Percentiles rank a stretch among this genome's conserved stretches.
Evolutionary conservation across 2,113 vertebrate genomes (phyloP).

Genomic region (Coptodon bakossiorum): DNA sequence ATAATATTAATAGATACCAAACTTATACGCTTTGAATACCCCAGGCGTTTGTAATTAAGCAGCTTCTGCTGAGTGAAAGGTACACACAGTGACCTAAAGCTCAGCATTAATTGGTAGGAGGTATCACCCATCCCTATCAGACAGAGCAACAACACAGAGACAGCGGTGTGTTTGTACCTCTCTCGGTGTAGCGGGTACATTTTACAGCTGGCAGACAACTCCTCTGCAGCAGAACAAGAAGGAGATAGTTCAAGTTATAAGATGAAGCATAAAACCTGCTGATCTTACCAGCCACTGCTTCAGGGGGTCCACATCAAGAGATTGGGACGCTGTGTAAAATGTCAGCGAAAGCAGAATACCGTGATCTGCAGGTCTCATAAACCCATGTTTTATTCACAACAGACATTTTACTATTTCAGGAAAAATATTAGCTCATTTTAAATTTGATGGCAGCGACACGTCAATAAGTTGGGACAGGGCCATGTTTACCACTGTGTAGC

Average conservation of each 20-base stretch:
- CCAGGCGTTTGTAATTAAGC: background rate
- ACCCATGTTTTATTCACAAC: background rate
- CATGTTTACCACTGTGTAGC: background rate
- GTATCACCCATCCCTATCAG: conserved; percentile 38
- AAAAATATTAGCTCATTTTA: background rate
- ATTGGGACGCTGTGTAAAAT: background rate
- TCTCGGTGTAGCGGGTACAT: conserved; percentile 72
- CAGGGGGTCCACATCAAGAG: background rate
- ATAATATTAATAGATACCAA: background rate
- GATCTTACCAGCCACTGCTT: background rate
- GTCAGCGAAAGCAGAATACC: background rate
- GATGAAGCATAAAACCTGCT: background rate
- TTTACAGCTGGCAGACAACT: conserved; percentile 55
- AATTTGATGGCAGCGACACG: background rate
- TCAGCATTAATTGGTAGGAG: background rate
- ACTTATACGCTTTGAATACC: background rate
- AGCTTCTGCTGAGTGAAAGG: background rate
- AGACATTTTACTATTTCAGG: background rate
- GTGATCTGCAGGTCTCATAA: background rate
- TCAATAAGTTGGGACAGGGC: background rate
- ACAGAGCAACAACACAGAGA: conserved; percentile 38
- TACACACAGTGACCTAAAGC: background rate
- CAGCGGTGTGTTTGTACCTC: conserved; percentile 46
- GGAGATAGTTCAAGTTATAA: conserved; percentile 26
- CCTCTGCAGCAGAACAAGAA: conserved; percentile 52